Percentiles rank a stretch among this genome's conserved stretches.
Conservation (phyloP, 2,888 invertebrate species). For the Coecobrya sp. region DNA sequence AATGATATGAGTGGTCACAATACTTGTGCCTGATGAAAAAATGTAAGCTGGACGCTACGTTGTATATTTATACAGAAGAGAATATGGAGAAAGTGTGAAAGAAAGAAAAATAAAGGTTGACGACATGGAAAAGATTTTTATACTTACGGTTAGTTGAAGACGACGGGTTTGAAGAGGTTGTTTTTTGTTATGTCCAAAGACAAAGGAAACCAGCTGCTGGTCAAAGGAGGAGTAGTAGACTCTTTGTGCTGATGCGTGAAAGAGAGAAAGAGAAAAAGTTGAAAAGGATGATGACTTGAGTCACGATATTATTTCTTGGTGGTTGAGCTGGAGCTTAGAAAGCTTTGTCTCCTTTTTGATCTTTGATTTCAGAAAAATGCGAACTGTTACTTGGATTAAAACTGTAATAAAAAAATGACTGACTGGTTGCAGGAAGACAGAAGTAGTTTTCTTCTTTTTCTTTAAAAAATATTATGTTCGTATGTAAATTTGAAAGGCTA, state of each 20-base stretch:
- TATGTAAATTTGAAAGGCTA: background rate
- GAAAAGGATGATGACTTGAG: conserved; percentile 17
- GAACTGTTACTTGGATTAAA: background rate
- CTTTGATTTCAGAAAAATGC: conserved; percentile 8
- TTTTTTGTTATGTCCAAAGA: conserved; percentile 50
- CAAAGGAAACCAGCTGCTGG: conserved; percentile 68
- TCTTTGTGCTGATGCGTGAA: conserved; percentile 49
- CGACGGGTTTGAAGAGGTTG: conserved; percentile 15
- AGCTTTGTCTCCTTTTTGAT: conserved; percentile 27
- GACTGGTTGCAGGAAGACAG: background rate
- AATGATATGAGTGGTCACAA: conserved; percentile 13
- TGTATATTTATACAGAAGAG: background rate
- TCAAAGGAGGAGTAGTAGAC: conserved; percentile 38
- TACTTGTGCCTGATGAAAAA: background rate
- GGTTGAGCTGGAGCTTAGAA: conserved; percentile 34
- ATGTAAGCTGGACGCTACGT: background rate
- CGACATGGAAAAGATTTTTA: conserved; percentile 62
- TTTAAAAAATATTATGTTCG: background rate
- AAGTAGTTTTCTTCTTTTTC: background rate
- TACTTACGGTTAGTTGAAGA: conserved; percentile 71
- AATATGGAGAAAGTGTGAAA: background rate
- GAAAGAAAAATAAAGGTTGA: background rate
- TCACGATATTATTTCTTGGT: conserved; percentile 46
- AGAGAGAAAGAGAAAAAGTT: conserved; percentile 19
- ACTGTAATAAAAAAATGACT: conserved; percentile 11